phyloP scores from a whole-genome alignment of 2,113 vertebrate species.

The Chlorodrepanis virens region DNA sequence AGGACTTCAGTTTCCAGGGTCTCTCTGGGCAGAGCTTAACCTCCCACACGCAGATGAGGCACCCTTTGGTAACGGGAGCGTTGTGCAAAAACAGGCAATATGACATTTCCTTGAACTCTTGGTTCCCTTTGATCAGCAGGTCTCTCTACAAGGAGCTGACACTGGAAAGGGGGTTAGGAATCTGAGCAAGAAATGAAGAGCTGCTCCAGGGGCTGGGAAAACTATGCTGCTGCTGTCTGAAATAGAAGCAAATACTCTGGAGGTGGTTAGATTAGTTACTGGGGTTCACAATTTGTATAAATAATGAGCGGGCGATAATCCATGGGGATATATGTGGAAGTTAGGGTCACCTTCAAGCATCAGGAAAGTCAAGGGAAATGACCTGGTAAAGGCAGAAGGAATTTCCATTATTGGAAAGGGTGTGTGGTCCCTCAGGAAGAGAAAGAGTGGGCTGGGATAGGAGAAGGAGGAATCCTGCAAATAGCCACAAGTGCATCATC shows the following conservation, averaged over 20 bases:
- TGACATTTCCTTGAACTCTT: not conserved
- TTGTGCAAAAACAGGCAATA: not conserved
- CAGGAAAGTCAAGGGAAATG: not conserved
- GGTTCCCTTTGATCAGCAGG: not conserved
- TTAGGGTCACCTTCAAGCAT: not conserved
- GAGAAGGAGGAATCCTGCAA: not conserved
- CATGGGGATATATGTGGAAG: no score
- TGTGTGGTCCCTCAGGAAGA: not conserved
- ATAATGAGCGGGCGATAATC: not conserved
- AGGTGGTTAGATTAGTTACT: not conserved
- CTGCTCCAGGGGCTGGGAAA: not conserved
- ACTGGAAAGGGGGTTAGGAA: not conserved
- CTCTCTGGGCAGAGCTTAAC: not conserved
- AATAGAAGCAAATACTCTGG: not conserved
- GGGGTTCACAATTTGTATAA: not conserved
- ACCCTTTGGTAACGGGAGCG: accelerated
- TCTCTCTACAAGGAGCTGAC: not conserved
- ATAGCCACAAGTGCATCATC: not conserved
- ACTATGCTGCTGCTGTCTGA: not conserved
- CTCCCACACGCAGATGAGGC: not conserved
- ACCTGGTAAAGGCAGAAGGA: not conserved
- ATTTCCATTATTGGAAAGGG: not conserved
- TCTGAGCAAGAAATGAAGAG: not conserved
- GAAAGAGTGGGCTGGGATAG: not conserved
- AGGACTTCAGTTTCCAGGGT: not conserved